Conservation (phyloP, 1,140 invertebrate species). For the Drosophila jambulina region DNA sequence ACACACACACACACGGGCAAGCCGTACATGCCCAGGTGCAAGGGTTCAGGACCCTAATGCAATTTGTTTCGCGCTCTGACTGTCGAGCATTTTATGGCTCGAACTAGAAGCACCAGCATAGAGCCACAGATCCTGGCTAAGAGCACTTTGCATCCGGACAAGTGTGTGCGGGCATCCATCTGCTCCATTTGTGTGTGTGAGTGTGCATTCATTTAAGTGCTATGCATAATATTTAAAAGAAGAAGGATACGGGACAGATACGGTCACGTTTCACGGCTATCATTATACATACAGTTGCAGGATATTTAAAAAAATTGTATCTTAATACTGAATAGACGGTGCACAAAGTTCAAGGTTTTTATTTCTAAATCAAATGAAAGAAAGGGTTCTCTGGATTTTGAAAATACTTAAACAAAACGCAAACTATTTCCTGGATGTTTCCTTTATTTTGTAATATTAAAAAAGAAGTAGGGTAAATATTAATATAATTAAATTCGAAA, state of each 20-base stretch:
- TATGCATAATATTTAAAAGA: slow-evolving; percentile 67
- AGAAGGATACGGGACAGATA: slow-evolving; percentile 20
- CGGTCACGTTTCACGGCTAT: slow-evolving; percentile 12
- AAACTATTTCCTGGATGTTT: not conserved
- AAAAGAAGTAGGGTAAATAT: too few relatives aligned
- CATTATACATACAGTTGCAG: slow-evolving; percentile 8
- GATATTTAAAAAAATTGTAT: not conserved
- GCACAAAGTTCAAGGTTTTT: slow-evolving; percentile 20
- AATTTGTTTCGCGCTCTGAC: slow-evolving; percentile 73
- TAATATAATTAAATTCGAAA: not conserved
- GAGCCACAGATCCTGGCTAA: slow-evolving; percentile 26
- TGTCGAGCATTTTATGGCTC: slow-evolving; percentile 76
- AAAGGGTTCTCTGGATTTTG: not conserved
- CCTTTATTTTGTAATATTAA: not conserved
- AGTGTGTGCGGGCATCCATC: slow-evolving; percentile 16
- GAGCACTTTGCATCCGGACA: slow-evolving; percentile 35
- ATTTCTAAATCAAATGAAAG: not conserved
- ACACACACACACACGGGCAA: slow-evolving; percentile 18
- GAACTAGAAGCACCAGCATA: slow-evolving; percentile 43
- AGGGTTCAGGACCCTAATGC: slow-evolving; percentile 76
- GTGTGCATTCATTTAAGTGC: slow-evolving; percentile 71
- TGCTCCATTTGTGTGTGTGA: slow-evolving; percentile 7
- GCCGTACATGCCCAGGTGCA: slow-evolving; percentile 63
- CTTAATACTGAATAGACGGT: slow-evolving; percentile 2
- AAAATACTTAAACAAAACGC: not conserved